Evolutionary conservation across 2,888 invertebrate genomes (phyloP).

Genomic region (Dasypolia templi): DNA sequence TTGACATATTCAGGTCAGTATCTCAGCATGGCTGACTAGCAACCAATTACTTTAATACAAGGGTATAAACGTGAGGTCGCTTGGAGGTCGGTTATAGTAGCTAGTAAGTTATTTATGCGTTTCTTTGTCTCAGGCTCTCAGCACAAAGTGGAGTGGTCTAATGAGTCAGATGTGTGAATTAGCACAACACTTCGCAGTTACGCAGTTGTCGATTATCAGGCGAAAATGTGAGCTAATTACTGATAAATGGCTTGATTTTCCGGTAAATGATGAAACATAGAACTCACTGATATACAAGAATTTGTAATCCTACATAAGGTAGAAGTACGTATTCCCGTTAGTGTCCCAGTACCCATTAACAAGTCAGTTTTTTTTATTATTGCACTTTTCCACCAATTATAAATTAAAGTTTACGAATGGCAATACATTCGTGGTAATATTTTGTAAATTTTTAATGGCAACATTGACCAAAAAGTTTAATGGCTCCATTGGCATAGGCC

Average conservation of each 20-base stretch:
- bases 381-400: too few relatives aligned
- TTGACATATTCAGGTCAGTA: constrained; percentile 52
- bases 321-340: too few relatives aligned
- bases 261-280: constrained; percentile 17
- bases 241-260: constrained; percentile 20
- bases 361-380: too few relatives aligned
- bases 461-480: too few relatives aligned
- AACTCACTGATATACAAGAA: neutral
- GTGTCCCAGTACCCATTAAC: too few relatives aligned
- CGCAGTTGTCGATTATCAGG: constrained; percentile 28
- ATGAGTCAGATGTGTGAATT: constrained; percentile 49
- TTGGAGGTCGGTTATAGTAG: constrained; percentile 16
- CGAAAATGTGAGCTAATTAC: constrained; percentile 24
- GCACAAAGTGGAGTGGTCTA: constrained; percentile 1
- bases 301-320: too few relatives aligned
- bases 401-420: too few relatives aligned
- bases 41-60: constrained; percentile 43
- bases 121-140: constrained; percentile 55
- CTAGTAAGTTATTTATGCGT: constrained; percentile 25
- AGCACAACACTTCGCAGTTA: constrained; percentile 20
- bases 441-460: too few relatives aligned
- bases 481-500: too few relatives aligned
- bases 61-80: constrained; percentile 31
- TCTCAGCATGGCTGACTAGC: constrained; percentile 13
- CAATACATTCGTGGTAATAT: too few relatives aligned